Evolutionary conservation across 2,888 invertebrate species (phyloP), one percentile per base, ranked within the genome.

Genomic region (Andrena trimmerana): DNA sequence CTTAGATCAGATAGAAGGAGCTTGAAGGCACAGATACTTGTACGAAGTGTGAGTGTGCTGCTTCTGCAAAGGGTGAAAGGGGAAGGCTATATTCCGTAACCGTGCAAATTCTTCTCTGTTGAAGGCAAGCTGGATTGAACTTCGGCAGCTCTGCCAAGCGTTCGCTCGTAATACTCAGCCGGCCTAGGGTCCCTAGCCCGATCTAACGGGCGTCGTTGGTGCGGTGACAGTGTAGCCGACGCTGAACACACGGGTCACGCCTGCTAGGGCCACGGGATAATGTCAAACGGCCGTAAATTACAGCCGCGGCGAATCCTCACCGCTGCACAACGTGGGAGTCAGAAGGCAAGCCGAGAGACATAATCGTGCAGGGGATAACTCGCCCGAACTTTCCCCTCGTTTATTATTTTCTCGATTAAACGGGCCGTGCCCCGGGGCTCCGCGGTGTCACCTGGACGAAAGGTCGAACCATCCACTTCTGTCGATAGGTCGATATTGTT

Each of bases 281-380:
- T 91, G 92, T 92, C 92, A 91, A 92, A 90, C 90, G 89, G 88
- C 88, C 88, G 89, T 91, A 92, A 91, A 92, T 92, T 91, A 92
- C 90, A 87, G 86, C 89, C 84, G 83, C 84, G 75, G 84, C 82
- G 86, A 86, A 86, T 86, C 85, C 78, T 82, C 88, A 85, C 88
- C 86, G 87, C 88, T 85, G 86, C 88, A 91, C 90, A 92, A 92
- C 91, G 91, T 92, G 91, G 92, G 91, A 92, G 90, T 92, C 88
- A 84, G 79, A 81, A 78, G 81, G 81, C 74, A 80, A 57, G 82
- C 68, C 67, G 57, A 75, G 80, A 80, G 80, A 80, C 81, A 85
- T 86, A 85, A 79, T 87, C 86, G 84, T 82, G 77, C 74, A 36
- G 62, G 80, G 86, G 86, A 81, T 85, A 88, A 87, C 79, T 87